Percentiles rank a stretch among this genome's conserved stretches.
phyloP scores from a whole-genome alignment of 2,797 vertebrate genomes.

The Australoheros facetus region DNA sequence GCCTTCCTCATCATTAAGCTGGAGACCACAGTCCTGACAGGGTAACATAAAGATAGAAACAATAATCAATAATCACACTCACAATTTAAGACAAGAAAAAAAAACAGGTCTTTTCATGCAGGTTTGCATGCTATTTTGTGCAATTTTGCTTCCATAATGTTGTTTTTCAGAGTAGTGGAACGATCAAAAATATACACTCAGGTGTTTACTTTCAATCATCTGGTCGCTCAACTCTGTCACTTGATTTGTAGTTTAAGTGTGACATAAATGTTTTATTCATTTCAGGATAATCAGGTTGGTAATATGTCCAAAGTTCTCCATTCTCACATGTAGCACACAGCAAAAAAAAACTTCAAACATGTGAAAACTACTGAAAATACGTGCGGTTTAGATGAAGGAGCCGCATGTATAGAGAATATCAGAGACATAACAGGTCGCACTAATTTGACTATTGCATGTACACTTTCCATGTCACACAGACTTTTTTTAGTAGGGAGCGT shows the following conservation, averaged over 20 bases:
- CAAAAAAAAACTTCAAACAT: not conserved
- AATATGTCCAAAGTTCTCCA: not conserved
- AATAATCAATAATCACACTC: not conserved
- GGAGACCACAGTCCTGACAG: conserved; percentile 91
- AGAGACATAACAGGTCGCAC: not conserved
- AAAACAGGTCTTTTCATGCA: not conserved
- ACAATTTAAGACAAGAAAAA: accelerated
- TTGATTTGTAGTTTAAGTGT: too few species aligned
- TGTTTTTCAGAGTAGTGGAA: not conserved
- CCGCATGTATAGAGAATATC: not conserved
- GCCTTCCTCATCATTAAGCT: conserved; percentile 95
- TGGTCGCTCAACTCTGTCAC: too few species aligned
- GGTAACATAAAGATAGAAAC: not conserved
- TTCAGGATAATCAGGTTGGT: not conserved
- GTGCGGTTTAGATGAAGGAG: not conserved
- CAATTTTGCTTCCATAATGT: not conserved
- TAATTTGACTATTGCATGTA: not conserved
- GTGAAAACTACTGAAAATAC: not conserved
- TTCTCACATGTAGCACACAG: not conserved
- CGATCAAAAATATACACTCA: not conserved
- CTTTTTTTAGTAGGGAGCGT: not conserved
- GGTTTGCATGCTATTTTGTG: not conserved
- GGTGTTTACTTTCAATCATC: not conserved
- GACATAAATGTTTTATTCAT: too few species aligned
- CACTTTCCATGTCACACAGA: not conserved